phyloP scores from a whole-genome alignment of 2,888 invertebrate species.

The Disparrhopalites patrizii region DNA sequence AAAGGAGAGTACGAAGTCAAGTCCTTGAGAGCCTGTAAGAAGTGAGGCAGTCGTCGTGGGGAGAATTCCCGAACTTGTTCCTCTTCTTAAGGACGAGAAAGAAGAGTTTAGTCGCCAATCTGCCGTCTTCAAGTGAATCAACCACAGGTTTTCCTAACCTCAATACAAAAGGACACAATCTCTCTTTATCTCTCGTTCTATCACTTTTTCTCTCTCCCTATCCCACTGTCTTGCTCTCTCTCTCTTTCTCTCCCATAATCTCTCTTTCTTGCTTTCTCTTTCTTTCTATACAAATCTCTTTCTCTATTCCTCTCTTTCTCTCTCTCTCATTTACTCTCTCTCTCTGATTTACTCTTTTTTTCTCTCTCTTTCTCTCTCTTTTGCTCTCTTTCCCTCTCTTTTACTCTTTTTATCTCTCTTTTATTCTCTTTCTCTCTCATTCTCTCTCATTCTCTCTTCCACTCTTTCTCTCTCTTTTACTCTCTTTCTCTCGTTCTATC shows the following conservation, averaged over 20 bases:
- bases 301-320: neutral
- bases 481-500: neutral
- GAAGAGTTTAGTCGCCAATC: constrained; percentile 22
- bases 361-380: no score
- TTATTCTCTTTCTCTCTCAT: neutral
- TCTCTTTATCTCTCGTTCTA: neutral
- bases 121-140: constrained; percentile 12
- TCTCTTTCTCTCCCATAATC: no score
- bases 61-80: no score
- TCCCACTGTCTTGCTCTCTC: neutral
- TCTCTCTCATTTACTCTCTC: neutral
- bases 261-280: no score
- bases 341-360: no score
- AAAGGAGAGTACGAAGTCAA: no score
- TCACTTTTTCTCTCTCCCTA: neutral
- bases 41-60: no score
- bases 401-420: neutral
- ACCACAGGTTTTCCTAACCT: constrained; percentile 16
- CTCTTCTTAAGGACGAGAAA: no score
- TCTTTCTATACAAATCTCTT: no score
- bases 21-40: no score
- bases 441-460: no score
- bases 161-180: neutral
- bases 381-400: neutral
- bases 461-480: neutral